These are phyloP conservation scores for Eulemur macaco DNA, from an alignment of 2,113 vertebrate species.

Conservation along the genomic window DNA sequence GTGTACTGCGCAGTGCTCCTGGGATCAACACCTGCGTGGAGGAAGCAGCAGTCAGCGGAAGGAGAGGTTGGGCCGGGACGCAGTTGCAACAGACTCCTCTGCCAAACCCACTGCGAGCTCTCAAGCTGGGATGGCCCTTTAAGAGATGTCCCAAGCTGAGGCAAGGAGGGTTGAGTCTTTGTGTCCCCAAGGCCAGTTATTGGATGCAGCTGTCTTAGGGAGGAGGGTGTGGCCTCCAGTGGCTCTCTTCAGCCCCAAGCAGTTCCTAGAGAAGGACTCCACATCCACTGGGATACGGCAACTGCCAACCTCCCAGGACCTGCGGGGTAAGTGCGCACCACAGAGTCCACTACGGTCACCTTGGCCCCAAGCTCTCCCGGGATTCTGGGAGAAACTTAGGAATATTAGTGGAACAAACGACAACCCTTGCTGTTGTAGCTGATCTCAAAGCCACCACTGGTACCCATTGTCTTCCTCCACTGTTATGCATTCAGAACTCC, in stretches of 20 bases:
- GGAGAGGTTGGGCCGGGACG: neutral
- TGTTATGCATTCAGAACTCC: rapidly evolving
- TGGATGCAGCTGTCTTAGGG: neutral
- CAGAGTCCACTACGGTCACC: rapidly evolving
- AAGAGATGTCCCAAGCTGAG: neutral
- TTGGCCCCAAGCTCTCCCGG: neutral
- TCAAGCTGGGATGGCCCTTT: neutral
- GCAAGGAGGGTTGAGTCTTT: neutral
- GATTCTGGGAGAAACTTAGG: neutral
- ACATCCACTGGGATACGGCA: neutral
- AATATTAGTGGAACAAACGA: neutral
- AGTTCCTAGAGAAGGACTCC: neutral
- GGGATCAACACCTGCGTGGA: too few species aligned
- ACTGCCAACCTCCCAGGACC: rapidly evolving
- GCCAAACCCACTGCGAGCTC: neutral
- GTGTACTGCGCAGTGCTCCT: neutral
- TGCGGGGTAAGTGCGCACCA: too few species aligned
- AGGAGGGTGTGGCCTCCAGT: neutral
- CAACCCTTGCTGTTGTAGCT: neutral
- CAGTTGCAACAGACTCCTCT: neutral
- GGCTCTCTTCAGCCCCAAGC: neutral
- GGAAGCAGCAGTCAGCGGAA: neutral
- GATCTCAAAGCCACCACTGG: neutral
- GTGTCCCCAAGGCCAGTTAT: rapidly evolving
- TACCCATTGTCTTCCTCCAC: neutral